Conservation (phyloP, 2,113 vertebrate species). For the Chamaetylas fuelleborni region DNA sequence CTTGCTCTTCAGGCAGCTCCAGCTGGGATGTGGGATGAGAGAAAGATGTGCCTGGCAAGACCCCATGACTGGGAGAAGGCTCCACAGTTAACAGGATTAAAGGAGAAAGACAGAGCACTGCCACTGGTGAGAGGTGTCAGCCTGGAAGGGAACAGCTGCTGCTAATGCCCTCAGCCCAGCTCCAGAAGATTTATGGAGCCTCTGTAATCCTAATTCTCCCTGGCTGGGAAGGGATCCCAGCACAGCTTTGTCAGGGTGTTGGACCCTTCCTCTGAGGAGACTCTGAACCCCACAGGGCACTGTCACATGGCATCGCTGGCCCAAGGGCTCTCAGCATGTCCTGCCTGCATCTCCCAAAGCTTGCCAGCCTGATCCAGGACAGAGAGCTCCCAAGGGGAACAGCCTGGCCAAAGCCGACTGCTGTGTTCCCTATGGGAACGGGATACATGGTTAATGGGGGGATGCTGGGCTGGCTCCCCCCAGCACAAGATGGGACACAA, state of each 20-base stretch:
- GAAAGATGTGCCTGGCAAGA: neutral
- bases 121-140: neutral
- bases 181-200: neutral
- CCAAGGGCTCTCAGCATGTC: neutral
- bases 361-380: neutral
- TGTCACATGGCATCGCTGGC: rapidly evolving
- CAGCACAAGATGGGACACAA: neutral
- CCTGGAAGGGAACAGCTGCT: neutral
- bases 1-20: neutral
- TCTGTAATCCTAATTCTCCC: neutral
- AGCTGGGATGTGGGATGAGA: neutral
- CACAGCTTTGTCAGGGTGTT: neutral
- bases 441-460: rapidly evolving
- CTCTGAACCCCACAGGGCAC: neutral
- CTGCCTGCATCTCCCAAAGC: neutral
- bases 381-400: neutral
- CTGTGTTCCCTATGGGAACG: rapidly evolving
- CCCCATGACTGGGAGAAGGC: neutral
- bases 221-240: rapidly evolving
- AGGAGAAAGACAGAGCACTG: neutral
- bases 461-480: neutral
- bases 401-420: neutral
- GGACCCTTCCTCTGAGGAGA: neutral
- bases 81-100: neutral
- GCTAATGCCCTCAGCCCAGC: neutral